phyloP scores from a whole-genome alignment of 1,140 invertebrate genomes.

The Drosophila takahashii region DNA sequence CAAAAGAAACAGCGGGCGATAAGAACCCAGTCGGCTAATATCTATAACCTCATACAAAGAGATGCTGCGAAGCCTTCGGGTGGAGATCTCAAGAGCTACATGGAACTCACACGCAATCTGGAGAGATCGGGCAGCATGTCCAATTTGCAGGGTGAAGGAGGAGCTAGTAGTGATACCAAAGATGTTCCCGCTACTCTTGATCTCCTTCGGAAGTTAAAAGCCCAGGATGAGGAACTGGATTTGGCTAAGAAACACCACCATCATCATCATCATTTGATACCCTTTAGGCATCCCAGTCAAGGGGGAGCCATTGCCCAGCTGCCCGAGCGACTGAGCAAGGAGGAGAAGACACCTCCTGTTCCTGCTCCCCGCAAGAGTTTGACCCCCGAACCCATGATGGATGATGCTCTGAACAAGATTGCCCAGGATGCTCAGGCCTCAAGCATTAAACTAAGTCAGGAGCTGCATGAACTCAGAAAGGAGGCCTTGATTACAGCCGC shows the following conservation, averaged over 20 bases:
- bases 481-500: slow-evolving; percentile 77
- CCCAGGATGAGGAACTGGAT: slow-evolving; percentile 65
- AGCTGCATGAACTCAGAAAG: slow-evolving; percentile 82
- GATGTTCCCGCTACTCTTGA: slow-evolving; percentile 74
- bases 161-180: slow-evolving; percentile 10
- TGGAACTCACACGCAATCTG: slow-evolving; percentile 68
- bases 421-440: slow-evolving; percentile 87
- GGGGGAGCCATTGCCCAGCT: slow-evolving; percentile 77
- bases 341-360: slow-evolving; percentile 56
- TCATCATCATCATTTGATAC: slow-evolving; percentile 26
- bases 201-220: slow-evolving; percentile 69
- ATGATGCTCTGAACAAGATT: slow-evolving; percentile 86
- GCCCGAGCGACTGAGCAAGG: slow-evolving; percentile 58
- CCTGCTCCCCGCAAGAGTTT: slow-evolving; percentile 75
- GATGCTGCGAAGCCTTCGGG: slow-evolving; percentile 84
- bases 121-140: slow-evolving; percentile 80
- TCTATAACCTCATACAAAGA: slow-evolving; percentile 89
- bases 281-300: slow-evolving; percentile 77
- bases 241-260: slow-evolving; percentile 30
- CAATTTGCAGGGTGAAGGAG: slow-evolving; percentile 50
- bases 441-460: slow-evolving; percentile 86
- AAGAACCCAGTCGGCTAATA: slow-evolving; percentile 92
- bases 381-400: slow-evolving; percentile 83
- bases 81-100: slow-evolving; percentile 78
- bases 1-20: slow-evolving; percentile 90